Evolutionary conservation across 2,888 invertebrate species (phyloP), one percentile per base, ranked within the genome.

Genomic region (Alviniconcha strummeri): DNA sequence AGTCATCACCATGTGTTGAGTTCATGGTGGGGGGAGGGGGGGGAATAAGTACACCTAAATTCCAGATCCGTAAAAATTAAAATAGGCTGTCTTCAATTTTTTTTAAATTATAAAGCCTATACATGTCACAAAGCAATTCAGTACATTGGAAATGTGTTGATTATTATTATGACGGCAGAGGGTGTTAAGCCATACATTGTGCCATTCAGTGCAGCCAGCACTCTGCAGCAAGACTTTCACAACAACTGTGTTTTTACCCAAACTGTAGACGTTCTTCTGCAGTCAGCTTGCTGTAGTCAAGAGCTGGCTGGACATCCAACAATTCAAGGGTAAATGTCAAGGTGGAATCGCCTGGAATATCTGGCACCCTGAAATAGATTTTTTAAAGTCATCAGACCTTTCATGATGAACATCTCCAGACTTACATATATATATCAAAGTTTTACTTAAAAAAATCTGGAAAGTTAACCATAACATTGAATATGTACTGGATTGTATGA

Each of bases 251-350:
- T 19, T 77, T 67, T 72, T 94, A 97, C 97, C 97, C 97, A 90
- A 96, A 96, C 92, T 95, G 94, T 94, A 96, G 96, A 91, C 97
- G 95, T 88, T 97, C 95, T 17, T 94, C 94, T 77, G 96, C 95
- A 0, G 95, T 93, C 89, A 97, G 94, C 0, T 94, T 94, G 85
- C 96, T 96, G 82, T 96, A 94, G 52, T 94, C 93, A 77, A 93
- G 92, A 90, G 96, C 96, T 85, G 95, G 95, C 86, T 95, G 94
- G 90, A 95, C 95, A 86, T 95, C 95, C 74, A 96, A 93, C 56
- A 98, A 94, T 92, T 96, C 96, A 19, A 98, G 94, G 76, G 95
- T 95, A 87, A 97, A 97, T 75, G 95, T 94, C 15, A 97, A 93
- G 90, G 95, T 95, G 0, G 96, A 95, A 89, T 96, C 95, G 0